Evolutionary conservation across 2,888 invertebrate genomes (phyloP).

Genomic region (Apotomis turbidana): DNA sequence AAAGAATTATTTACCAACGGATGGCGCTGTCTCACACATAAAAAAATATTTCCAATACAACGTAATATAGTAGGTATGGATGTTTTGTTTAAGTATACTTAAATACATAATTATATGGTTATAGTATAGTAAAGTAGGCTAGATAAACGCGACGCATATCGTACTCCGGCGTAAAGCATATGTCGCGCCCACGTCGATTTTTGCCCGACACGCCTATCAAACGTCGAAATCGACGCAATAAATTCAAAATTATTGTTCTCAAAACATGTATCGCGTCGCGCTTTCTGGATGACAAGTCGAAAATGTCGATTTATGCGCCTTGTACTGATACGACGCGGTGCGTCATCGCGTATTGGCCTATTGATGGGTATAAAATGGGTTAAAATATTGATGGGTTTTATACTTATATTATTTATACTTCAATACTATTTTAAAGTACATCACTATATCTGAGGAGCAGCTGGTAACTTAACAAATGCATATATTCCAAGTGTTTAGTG

Average conservation of each 20-base stretch:
- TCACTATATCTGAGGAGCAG: no score
- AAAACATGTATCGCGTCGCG: slow-evolving; percentile 57
- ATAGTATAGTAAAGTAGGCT: not conserved
- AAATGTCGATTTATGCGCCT: slow-evolving; percentile 28
- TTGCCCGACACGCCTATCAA: slow-evolving; percentile 63
- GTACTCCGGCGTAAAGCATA: slow-evolving; percentile 45
- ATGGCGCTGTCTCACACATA: no score
- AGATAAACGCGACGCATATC: slow-evolving; percentile 6
- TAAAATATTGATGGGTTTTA: no score
- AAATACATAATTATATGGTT: no score
- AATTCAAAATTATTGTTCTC: slow-evolving; percentile 63
- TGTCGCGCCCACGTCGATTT: slow-evolving; percentile 70
- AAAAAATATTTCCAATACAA: no score
- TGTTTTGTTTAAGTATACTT: no score
- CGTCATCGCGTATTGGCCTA: not conserved
- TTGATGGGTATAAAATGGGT: not conserved
- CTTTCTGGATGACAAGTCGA: slow-evolving; percentile 38
- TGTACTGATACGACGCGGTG: not conserved
- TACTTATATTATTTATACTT: no score
- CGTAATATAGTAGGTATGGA: no score
- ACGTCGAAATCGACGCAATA: slow-evolving; percentile 61
- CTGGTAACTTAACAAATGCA: no score
- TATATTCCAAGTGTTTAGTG: no score
- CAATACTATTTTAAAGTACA: no score
- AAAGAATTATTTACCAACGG: no score